Conservation (phyloP, 2,888 invertebrate species). For the Mythimna ferrago region DNA sequence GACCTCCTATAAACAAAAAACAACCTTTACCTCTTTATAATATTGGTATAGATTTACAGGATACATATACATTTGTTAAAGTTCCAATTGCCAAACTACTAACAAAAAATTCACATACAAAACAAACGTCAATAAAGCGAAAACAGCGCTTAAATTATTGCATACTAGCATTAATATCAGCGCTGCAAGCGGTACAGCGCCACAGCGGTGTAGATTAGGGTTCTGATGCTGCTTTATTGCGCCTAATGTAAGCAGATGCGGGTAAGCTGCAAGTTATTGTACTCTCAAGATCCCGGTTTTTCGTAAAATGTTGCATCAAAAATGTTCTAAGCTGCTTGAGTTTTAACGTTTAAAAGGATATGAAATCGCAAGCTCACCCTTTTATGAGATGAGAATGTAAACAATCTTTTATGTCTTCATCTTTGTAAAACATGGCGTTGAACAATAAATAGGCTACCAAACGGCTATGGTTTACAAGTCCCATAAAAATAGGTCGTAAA, state of each 20-base stretch:
- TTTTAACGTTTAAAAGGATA: constrained; percentile 42
- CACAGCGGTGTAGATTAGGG: constrained; percentile 69
- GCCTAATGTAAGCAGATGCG: constrained; percentile 66
- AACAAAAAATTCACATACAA: constrained; percentile 5
- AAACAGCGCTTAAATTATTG: constrained; percentile 69
- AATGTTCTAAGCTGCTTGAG: constrained; percentile 56
- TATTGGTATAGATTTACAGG: not conserved
- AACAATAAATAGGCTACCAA: constrained; percentile 15
- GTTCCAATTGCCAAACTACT: not conserved
- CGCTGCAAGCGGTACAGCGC: constrained; percentile 61
- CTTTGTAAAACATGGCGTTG: constrained; percentile 8
- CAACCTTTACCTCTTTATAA: no score
- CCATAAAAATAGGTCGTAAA: constrained; percentile 13
- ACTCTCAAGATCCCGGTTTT: constrained; percentile 61
- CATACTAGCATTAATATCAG: constrained; percentile 71
- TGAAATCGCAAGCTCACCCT: constrained; percentile 22
- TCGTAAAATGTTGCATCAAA: constrained; percentile 58
- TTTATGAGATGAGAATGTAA: constrained; percentile 28
- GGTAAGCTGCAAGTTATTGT: constrained; percentile 68
- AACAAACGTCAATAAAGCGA: constrained; percentile 62
- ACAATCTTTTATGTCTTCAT: constrained; percentile 25
- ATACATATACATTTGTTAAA: not conserved
- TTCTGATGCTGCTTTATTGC: constrained; percentile 75
- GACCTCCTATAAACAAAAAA: no score
- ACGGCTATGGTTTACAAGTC: constrained; percentile 8